A percentile compares a stretch with the other conserved stretches of the same genome.
Conservation (phyloP, 2,888 invertebrate genomes). For the Abscondita cerata region DNA sequence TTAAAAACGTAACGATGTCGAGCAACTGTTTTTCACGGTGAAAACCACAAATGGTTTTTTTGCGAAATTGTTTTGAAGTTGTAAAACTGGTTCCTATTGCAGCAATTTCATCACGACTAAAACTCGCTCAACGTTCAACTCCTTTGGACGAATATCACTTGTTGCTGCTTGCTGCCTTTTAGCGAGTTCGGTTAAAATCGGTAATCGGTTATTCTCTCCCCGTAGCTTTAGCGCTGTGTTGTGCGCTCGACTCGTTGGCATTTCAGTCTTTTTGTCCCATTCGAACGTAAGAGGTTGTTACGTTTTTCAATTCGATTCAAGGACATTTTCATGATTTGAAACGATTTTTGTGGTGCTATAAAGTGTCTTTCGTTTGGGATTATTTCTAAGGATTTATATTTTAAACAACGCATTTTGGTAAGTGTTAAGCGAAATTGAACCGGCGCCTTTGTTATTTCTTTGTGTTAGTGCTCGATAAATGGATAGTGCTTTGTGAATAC, state of each 20-base stretch:
- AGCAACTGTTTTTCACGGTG: constrained; percentile 28
- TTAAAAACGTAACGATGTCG: constrained; percentile 34
- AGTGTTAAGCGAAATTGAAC: constrained; percentile 2
- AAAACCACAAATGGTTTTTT: constrained; percentile 40
- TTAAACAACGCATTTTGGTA: constrained; percentile 6
- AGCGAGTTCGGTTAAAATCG: constrained; percentile 44
- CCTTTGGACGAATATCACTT: constrained; percentile 48
- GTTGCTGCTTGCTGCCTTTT: constrained; percentile 47
- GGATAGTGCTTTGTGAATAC: constrained; percentile 22
- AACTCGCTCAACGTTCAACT: constrained; percentile 11
- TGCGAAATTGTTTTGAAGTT: constrained; percentile 44
- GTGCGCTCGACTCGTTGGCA: constrained; percentile 39
- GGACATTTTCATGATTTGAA: constrained; percentile 42
- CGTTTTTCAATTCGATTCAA: constrained; percentile 43
- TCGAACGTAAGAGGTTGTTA: constrained; percentile 41
- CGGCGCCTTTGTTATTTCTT: constrained; percentile 28
- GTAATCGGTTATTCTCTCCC: constrained; percentile 36
- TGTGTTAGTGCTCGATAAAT: constrained; percentile 33
- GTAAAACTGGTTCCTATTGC: constrained; percentile 44
- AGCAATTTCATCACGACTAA: constrained; percentile 25
- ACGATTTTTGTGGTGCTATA: constrained; percentile 22
- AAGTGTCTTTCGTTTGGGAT: constrained; percentile 19
- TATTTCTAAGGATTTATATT: constrained; percentile 10
- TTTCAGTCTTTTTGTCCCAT: constrained; percentile 50
- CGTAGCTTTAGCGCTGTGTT: constrained; percentile 7